Evolutionary conservation across 2,113 vertebrate genomes (phyloP), one percentile per base, ranked within the genome.

Genomic region (Rousettus leschenaultii): DNA sequence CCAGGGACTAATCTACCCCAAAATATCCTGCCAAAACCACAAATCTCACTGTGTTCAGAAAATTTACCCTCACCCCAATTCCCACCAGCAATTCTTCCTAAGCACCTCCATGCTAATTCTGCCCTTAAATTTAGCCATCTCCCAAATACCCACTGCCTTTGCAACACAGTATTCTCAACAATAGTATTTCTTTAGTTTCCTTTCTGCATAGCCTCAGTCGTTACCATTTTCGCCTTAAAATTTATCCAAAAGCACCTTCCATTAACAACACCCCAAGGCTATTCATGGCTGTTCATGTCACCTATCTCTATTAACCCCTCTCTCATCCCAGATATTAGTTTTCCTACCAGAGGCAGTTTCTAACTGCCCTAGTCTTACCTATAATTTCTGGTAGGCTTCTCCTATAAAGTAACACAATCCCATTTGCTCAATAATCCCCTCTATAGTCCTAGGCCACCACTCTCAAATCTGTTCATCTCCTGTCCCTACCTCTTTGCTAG

Each of bases 401-500:
- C 33, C 55, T 38, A 33, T 22, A 43, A 88, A 57, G 45, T 19
- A 89, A 22, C 2, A 83, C 11, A 66, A 2, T 45, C 5, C 48
- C 38, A 28, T 28, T 40, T 16, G n/a, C 63, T 43, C 55, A 57
- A 35, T 2, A 38, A 59, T 13, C n/a, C n/a, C n/a, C 1, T 57
- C 48, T 61, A 9, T 1, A 75, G 57, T 45, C n/a, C 63, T 55
- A 30, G 35, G 8, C 65, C 43, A 79, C 65, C 68, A 55, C 18
- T 59, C 57, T 66, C 51, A 61, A 59, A 35, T 65, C 38, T 74
- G 68, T 15, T n/a, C 19, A 65, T 14, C 33, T 75, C 33, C 40
- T 48, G 43, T n/a, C 30, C 98, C 96, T 94, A 99, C 99, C 99
- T 99, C 99, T 97, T 99, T 99, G 43, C 99, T 98, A 83, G 98